A percentile compares a stretch with the other conserved stretches of the same genome.
These are phyloP conservation scores for Hemistola chrysoprasaria DNA, from an alignment of 2,888 invertebrate species.

Conservation along the genomic window DNA sequence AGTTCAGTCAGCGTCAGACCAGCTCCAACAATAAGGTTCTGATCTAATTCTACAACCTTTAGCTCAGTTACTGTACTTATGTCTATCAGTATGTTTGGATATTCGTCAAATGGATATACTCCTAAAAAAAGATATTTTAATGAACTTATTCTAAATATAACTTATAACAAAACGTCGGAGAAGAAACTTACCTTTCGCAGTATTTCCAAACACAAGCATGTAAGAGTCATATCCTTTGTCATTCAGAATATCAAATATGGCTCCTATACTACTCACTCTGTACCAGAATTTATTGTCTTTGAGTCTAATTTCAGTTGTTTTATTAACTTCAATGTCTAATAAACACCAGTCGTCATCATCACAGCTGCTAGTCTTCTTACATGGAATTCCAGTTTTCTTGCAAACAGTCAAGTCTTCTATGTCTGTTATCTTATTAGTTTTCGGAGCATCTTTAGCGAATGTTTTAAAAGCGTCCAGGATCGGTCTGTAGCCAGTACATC, in stretches of 20 bases:
- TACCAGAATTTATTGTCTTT: conserved; percentile 72
- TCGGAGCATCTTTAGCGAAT: conserved; percentile 71
- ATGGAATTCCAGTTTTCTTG: conserved; percentile 29
- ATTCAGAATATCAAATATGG: conserved; percentile 77
- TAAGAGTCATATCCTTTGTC: conserved; percentile 68
- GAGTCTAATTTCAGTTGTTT: conserved; percentile 51
- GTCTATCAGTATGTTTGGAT: conserved; percentile 56
- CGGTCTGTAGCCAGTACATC: conserved; percentile 87
- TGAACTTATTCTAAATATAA: no score
- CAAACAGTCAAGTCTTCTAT: conserved; percentile 51
- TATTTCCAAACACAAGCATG: conserved; percentile 87
- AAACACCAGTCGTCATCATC: conserved; percentile 30
- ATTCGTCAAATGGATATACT: conserved; percentile 54
- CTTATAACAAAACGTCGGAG: no score
- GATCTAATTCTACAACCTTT: conserved; percentile 48
- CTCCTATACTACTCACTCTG: conserved; percentile 69
- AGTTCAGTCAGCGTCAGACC: conserved; percentile 60
- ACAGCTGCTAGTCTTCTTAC: conserved; percentile 21
- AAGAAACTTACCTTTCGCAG: conserved; percentile 82
- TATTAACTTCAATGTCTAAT: conserved; percentile 15
- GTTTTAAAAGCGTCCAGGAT: conserved; percentile 84
- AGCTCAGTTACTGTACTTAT: conserved; percentile 58
- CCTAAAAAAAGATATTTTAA: conserved; percentile 51
- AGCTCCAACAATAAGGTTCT: conserved; percentile 60
- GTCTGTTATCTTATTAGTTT: conserved; percentile 35